Percentiles rank a stretch among this genome's conserved stretches.
phyloP scores from a whole-genome alignment of 1,140 invertebrate genomes.

The Brachionus angularis region DNA sequence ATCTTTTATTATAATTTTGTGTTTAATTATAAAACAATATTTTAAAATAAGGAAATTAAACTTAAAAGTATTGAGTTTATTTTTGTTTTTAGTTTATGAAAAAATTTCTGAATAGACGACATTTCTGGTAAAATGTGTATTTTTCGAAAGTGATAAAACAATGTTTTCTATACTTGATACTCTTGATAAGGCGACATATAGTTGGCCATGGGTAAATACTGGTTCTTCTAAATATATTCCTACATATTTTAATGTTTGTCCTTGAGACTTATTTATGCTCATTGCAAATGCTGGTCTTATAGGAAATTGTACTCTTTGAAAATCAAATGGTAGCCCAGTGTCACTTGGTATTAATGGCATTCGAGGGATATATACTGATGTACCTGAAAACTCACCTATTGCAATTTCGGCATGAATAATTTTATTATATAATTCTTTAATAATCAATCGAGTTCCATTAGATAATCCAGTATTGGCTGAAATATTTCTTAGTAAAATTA shows the following conservation, averaged over 20 bases:
- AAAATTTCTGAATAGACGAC: conserved; percentile 15
- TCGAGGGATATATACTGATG: conserved; percentile 47
- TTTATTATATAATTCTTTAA: conserved; percentile 46
- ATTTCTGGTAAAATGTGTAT: not conserved
- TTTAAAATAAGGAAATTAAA: too few species aligned
- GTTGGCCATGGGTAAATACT: conserved; percentile 48
- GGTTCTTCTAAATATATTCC: conserved; percentile 46
- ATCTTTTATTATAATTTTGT: too few species aligned
- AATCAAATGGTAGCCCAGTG: conserved; percentile 50
- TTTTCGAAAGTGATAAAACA: not conserved
- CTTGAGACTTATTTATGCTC: conserved; percentile 50
- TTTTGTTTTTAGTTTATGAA: conserved; percentile 12
- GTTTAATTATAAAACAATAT: too few species aligned
- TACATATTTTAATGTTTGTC: conserved; percentile 48
- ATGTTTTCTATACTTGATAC: conserved; percentile 33
- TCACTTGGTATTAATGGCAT: conserved; percentile 47
- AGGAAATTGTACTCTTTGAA: conserved; percentile 61
- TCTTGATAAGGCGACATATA: conserved; percentile 49
- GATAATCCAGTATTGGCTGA: conserved; percentile 48
- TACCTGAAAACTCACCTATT: conserved; percentile 41
- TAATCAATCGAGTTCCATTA: conserved; percentile 55
- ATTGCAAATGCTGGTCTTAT: conserved; percentile 52
- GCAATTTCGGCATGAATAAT: conserved; percentile 46
- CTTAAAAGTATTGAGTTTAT: too few species aligned
- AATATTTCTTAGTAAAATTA: conserved; percentile 57